Base-by-base conservation (phyloP, 2,113 vertebrate genomes). In the Spermophilus dauricus region DNA sequence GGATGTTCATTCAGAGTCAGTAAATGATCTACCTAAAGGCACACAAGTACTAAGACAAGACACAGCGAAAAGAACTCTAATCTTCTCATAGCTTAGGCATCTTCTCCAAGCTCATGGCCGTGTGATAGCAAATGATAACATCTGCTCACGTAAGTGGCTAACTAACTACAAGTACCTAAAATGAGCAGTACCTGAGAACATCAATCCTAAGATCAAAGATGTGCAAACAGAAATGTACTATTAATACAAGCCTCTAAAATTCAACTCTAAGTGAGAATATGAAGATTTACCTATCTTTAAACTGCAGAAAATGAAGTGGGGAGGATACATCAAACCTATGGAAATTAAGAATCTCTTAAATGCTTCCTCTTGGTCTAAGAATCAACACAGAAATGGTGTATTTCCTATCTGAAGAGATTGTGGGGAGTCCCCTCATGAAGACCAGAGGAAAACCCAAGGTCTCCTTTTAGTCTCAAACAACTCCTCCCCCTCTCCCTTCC, bases 81-180 rank as follows among this genome's bases (percentile, higher is more conserved):
- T 73, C 56, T 95, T 61, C 32, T 69, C 30, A 89, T 65, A 56
- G 32, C 65, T 84, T 58, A 77, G 58, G 42, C 58, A 82, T 82
- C 24, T 63, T 82, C 91, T 85, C 53, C 26, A 88, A 77, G 30
- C 48, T 89, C 51, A 82, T 2, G n/a, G 11, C 32, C 78, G 77
- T 39, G 39, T 86, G 72, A 90, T 30, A 81, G 28, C 58, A 95
- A 95, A 92, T n/a, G 18, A 83, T 20, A 65, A 20, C 26, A 89
- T 11, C 42, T 12, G 56, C 20, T 88, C 69, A 88, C 2, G 0
- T 14, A 78, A 75, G 61, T 83, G 39, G n/a, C 61, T 91, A 93
- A 76, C 58, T 61, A 93, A 76, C 67, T 84, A 26, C 51, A 73
- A 96, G 32, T 22, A 89, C 12, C 90, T 95, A 91, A 95, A 95